Evolutionary conservation across 2,888 invertebrate genomes (phyloP).

Genomic region (Gnatocerus cornutus): DNA sequence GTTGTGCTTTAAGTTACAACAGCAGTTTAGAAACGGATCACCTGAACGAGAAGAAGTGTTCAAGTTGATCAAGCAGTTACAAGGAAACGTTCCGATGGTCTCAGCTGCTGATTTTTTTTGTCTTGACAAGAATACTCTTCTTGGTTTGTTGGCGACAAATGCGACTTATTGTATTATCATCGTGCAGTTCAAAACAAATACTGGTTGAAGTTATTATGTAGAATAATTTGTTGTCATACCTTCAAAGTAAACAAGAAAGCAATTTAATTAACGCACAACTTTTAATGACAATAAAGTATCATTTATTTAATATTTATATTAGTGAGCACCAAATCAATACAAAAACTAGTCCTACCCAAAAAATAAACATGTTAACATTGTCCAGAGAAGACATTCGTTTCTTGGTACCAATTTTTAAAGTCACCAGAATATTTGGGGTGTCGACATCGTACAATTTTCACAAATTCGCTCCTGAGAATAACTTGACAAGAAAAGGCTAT

Average conservation of each 20-base stretch:
- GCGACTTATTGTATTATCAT: conserved; percentile 19
- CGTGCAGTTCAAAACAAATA: background rate
- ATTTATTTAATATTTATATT: no score
- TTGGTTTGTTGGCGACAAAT: conserved; percentile 10
- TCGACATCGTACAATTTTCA: background rate
- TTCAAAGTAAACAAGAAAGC: no score
- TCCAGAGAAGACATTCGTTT: conserved; percentile 1
- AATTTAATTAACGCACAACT: no score
- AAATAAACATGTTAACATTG: background rate
- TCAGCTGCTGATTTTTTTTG: conserved; percentile 26
- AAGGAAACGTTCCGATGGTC: conserved; percentile 28
- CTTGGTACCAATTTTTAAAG: background rate
- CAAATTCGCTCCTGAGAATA: background rate
- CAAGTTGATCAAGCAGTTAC: conserved; percentile 26
- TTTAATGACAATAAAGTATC: no score
- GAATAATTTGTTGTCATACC: no score
- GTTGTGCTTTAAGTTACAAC: conserved; percentile 43
- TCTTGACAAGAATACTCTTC: conserved; percentile 3
- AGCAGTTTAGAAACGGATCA: conserved; percentile 32
- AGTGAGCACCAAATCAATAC: no score
- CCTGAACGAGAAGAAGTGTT: conserved; percentile 31
- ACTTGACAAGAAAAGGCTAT: background rate
- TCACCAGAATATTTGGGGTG: background rate
- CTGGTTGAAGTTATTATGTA: no score
- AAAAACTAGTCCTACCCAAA: no score